Percentiles rank a stretch among this genome's conserved stretches.
Conservation (phyloP, 2,113 vertebrate species). For the Trichomycterus rosablanca region DNA sequence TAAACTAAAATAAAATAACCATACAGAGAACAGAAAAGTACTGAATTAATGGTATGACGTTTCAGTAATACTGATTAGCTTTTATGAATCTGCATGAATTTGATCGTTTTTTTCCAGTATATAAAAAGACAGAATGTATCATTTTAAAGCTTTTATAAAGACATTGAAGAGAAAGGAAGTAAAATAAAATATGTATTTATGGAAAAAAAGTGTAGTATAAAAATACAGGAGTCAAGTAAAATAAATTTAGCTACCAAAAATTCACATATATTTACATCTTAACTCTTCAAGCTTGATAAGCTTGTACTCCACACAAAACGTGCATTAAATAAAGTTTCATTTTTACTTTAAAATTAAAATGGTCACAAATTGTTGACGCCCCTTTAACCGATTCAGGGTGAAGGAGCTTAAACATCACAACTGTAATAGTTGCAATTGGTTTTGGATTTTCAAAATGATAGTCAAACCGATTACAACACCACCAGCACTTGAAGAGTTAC, state of each 20-base stretch:
- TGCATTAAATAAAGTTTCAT: constrained; percentile 64
- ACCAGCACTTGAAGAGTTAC: constrained; percentile 55
- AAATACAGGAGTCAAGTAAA: constrained; percentile 74
- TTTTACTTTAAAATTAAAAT: constrained; percentile 43
- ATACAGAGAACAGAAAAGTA: constrained; percentile 53
- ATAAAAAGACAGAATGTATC: constrained; percentile 73
- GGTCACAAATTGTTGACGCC: constrained; percentile 23
- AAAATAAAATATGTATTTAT: constrained; percentile 51
- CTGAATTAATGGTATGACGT: constrained; percentile 73
- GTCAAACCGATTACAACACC: constrained; percentile 35
- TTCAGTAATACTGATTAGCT: constrained; percentile 86
- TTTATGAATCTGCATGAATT: constrained; percentile 70
- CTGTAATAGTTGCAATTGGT: constrained; percentile 13
- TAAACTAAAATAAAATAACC: constrained; percentile 72
- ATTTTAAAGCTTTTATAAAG: constrained; percentile 81
- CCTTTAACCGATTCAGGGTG: constrained; percentile 18
- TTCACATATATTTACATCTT: constrained; percentile 82
- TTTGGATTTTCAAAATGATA: constrained; percentile 27
- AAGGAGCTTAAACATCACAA: constrained; percentile 15
- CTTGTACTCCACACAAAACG: constrained; percentile 69
- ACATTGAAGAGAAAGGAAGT: constrained; percentile 65
- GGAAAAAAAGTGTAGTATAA: constrained; percentile 51
- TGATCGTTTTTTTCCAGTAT: constrained; percentile 77
- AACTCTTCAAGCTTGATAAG: constrained; percentile 83
- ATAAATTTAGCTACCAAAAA: constrained; percentile 81